Evolutionary conservation across 2,888 invertebrate genomes (phyloP).

Genomic region (Cataglyphis rosenhaueri): DNA sequence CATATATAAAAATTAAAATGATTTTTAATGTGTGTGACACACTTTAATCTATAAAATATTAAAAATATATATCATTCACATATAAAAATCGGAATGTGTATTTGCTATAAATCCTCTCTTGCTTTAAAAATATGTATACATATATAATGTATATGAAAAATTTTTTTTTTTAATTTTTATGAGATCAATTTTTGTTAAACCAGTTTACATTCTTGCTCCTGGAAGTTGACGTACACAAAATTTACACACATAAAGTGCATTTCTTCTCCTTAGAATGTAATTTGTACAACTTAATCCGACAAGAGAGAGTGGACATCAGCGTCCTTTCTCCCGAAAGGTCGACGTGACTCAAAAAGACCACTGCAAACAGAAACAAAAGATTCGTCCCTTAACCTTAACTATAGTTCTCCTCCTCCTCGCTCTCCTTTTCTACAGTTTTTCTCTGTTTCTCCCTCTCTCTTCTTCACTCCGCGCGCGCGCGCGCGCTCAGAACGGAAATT

Average conservation of each 20-base stretch:
- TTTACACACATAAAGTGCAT: not conserved
- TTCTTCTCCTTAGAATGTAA: not conserved
- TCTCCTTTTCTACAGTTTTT: constrained; percentile 59
- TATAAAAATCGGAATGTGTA: not conserved
- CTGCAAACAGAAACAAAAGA: constrained; percentile 78
- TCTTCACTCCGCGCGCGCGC: constrained; percentile 36
- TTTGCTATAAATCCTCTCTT: not conserved
- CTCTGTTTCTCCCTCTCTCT: constrained; percentile 45
- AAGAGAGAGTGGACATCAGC: constrained; percentile 14
- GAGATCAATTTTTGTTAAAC: not conserved
- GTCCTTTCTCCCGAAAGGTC: constrained; percentile 61
- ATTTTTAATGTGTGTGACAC: too few species aligned
- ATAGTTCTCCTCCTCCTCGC: constrained; percentile 55
- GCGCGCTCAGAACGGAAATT: constrained; percentile 73
- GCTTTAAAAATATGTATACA: not conserved
- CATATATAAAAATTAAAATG: too few species aligned
- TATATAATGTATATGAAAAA: not conserved
- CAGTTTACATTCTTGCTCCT: not conserved
- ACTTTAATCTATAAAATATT: not conserved
- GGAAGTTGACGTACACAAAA: not conserved
- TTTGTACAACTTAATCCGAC: constrained; percentile 11
- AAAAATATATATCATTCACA: not conserved
- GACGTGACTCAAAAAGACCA: constrained; percentile 82
- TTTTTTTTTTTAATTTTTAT: not conserved
- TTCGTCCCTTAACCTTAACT: constrained; percentile 76